phyloP scores from a whole-genome alignment of 2,797 vertebrate genomes.

The Phrynocephalus vlangalii region DNA sequence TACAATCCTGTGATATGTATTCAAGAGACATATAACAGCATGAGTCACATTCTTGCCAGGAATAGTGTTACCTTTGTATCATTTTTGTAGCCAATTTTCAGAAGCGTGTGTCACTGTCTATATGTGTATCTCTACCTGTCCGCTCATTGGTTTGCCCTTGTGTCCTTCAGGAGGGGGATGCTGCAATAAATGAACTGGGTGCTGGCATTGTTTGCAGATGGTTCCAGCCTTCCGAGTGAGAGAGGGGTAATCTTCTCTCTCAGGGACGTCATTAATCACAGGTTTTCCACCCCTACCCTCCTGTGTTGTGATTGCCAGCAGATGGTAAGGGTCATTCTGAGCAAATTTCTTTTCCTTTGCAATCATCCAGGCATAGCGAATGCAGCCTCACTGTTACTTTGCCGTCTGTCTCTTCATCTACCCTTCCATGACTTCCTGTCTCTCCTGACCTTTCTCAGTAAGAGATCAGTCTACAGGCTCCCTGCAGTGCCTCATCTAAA shows the following conservation, averaged over 20 bases:
- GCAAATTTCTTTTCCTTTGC: neutral
- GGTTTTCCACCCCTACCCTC: neutral
- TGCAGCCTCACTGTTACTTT: conserved; percentile 6
- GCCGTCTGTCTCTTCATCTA: neutral
- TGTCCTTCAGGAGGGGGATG: conserved; percentile 17
- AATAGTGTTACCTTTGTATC: neutral
- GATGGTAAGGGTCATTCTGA: conserved; percentile 26
- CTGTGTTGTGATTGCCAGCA: conserved; percentile 25
- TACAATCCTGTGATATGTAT: neutral
- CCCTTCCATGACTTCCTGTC: neutral
- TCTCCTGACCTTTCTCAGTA: neutral
- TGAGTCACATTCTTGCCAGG: neutral
- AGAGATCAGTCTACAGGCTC: neutral
- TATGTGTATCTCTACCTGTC: no score
- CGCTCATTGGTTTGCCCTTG: neutral
- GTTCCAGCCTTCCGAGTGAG: conserved; percentile 13
- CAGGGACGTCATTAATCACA: conserved; percentile 22
- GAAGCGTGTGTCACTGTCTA: neutral
- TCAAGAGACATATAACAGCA: neutral
- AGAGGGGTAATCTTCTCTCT: conserved; percentile 14
- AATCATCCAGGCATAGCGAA: neutral
- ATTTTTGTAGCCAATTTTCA: neutral
- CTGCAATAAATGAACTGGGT: conserved; percentile 8
- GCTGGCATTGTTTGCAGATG: conserved; percentile 11
- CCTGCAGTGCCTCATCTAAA: neutral